phyloP scores from a whole-genome alignment of 2,888 invertebrate genomes.

The Lucinisca nassula region DNA sequence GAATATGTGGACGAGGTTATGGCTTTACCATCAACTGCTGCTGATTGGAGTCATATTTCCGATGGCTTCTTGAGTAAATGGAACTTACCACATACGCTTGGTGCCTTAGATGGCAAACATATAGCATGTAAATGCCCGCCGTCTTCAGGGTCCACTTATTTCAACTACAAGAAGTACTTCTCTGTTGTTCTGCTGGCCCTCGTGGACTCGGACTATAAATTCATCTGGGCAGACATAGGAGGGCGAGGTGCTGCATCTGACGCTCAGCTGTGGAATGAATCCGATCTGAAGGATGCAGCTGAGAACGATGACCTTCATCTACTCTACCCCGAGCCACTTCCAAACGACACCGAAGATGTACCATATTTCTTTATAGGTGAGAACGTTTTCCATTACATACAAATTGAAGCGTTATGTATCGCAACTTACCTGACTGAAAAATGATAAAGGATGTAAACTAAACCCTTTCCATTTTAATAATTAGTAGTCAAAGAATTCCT shows the following conservation, averaged over 20 bases:
- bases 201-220: slow-evolving; percentile 14
- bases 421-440: too few relatives aligned
- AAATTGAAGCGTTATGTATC: too few relatives aligned
- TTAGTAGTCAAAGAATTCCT: too few relatives aligned
- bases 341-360: too few relatives aligned
- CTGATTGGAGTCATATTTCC: slow-evolving; percentile 52
- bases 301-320: too few relatives aligned
- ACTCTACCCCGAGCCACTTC: too few relatives aligned
- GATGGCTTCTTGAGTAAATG: slow-evolving; percentile 24
- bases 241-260: slow-evolving; percentile 34
- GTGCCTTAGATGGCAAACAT: slow-evolving; percentile 30
- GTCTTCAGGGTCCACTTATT: slow-evolving; percentile 9
- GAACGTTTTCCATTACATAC: too few relatives aligned
- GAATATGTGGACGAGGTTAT: too few relatives aligned
- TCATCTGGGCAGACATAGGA: slow-evolving; percentile 3
- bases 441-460: too few relatives aligned
- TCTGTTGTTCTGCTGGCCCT: background rate
- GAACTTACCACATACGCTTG: slow-evolving; percentile 13
- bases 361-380: too few relatives aligned
- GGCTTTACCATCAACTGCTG: slow-evolving; percentile 50
- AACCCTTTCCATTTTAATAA: too few relatives aligned
- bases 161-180: slow-evolving; percentile 3
- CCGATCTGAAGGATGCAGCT: too few relatives aligned
- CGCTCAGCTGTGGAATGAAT: slow-evolving; percentile 61
- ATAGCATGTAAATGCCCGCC: slow-evolving; percentile 19